Evolutionary conservation across 2,113 vertebrate species (phyloP).

Genomic region (Lota lota): DNA sequence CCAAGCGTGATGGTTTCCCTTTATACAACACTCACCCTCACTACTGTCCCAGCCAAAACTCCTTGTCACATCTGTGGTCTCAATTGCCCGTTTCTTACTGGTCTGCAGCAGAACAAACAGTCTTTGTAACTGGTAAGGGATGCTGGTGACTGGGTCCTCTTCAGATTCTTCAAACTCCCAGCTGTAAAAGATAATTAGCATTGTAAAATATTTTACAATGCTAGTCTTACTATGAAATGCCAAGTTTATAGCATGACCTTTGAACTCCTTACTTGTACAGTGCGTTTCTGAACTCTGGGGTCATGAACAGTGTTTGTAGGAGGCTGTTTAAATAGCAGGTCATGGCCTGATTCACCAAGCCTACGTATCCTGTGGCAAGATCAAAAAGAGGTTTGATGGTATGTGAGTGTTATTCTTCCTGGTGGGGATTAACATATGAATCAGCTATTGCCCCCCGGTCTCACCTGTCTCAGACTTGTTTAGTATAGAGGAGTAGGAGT

Average conservation of each 20-base stretch:
- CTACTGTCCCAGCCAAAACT: conserved; percentile 99
- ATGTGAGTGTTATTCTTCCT: no score
- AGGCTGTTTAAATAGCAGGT: conserved; percentile 99
- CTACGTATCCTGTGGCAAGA: conserved; percentile 87
- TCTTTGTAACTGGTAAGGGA: conserved; percentile 95
- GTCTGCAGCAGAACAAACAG: conserved; percentile 97
- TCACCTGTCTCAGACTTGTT: conserved; percentile 96
- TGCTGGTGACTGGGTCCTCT: conserved; percentile 94
- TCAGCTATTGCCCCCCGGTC: neutral
- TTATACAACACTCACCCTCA: conserved; percentile 78
- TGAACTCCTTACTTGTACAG: conserved; percentile 89
- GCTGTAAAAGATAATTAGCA: conserved; percentile 58
- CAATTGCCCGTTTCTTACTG: conserved; percentile 97
- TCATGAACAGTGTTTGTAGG: conserved; percentile 97
- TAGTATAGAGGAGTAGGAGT: conserved; percentile 93
- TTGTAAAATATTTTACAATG: neutral
- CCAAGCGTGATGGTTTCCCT: no score
- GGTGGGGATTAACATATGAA: neutral
- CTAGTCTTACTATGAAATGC: neutral
- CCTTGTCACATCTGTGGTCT: conserved; percentile 96
- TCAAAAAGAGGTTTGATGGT: conserved; percentile 11
- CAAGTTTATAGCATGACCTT: neutral
- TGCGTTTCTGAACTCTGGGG: conserved; percentile 97
- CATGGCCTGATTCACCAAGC: conserved; percentile 98
- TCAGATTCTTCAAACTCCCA: conserved; percentile 98